Evolutionary conservation across 2,797 vertebrate species (phyloP).

Genomic region (Intellagama lesueurii): DNA sequence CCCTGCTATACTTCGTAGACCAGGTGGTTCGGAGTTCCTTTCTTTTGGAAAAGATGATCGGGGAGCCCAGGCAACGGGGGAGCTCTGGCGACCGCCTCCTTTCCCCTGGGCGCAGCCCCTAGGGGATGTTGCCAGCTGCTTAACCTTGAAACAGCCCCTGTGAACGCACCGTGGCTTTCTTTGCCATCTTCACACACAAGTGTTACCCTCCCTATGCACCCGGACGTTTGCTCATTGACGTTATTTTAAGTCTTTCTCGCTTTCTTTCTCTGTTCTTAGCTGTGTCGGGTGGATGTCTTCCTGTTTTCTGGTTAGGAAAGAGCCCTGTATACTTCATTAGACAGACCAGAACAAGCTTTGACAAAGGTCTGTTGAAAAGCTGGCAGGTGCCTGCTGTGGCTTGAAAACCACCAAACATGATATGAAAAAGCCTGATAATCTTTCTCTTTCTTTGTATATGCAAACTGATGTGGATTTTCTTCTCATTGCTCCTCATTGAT

Average conservation of each 20-base stretch:
- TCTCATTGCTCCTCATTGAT: not conserved
- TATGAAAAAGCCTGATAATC: not conserved
- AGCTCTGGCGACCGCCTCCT: not conserved
- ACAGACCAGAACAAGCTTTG: not conserved
- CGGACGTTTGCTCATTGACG: not conserved
- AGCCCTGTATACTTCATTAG: not conserved
- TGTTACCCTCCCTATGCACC: too few species aligned
- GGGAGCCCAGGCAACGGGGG: constrained; percentile 12
- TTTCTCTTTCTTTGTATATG: not conserved
- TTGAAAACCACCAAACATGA: rapidly evolving
- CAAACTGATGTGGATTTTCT: not conserved
- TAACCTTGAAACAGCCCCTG: not conserved
- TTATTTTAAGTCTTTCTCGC: not conserved
- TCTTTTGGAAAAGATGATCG: not conserved
- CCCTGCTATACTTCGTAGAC: not conserved
- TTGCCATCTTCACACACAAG: not conserved
- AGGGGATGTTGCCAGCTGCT: constrained; percentile 30
- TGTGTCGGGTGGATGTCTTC: too few species aligned
- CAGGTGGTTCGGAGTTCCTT: not conserved
- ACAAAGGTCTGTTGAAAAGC: not conserved
- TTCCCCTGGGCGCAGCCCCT: constrained; percentile 18
- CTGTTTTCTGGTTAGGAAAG: not conserved
- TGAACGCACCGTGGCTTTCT: not conserved
- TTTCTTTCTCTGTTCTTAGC: not conserved
- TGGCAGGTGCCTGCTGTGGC: constrained; percentile 47